Evolutionary conservation across 1,140 invertebrate genomes (phyloP).

Genomic region (Caligus rogercresseyi): DNA sequence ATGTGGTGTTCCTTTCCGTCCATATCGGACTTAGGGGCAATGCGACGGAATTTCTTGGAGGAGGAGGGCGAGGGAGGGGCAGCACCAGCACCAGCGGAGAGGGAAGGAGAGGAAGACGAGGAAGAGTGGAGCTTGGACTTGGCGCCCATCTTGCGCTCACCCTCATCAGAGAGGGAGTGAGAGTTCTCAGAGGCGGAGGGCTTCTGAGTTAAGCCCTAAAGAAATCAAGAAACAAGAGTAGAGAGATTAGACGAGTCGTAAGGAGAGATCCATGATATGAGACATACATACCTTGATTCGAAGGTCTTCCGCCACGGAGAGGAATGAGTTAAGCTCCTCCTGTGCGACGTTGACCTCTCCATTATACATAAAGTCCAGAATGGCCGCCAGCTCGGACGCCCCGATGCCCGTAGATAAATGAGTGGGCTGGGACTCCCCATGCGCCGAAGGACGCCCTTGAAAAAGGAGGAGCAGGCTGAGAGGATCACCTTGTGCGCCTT

Average conservation of each 20-base stretch:
- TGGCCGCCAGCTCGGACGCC: conserved; percentile 42
- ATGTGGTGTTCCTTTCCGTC: background rate
- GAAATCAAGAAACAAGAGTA: background rate
- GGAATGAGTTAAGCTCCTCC: conserved; percentile 54
- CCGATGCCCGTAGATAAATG: conserved; percentile 5
- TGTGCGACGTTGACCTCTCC: conserved; percentile 68
- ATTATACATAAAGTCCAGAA: conserved; percentile 69
- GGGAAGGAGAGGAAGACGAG: background rate
- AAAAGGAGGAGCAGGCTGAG: conserved; percentile 50
- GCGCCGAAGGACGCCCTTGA: conserved; percentile 64
- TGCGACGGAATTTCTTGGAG: background rate
- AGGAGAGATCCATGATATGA: background rate
- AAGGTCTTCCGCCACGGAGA: conserved; percentile 59
- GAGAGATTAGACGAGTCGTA: background rate
- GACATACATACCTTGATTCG: conserved; percentile 53
- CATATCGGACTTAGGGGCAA: background rate
- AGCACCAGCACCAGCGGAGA: too few species aligned
- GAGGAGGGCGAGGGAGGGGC: background rate
- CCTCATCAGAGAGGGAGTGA: background rate
- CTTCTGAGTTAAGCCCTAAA: background rate
- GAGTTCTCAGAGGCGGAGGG: background rate
- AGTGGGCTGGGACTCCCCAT: background rate
- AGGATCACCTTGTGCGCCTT: conserved; percentile 61
- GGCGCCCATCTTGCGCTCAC: background rate
- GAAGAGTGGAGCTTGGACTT: background rate